Conservation (phyloP, 2,113 vertebrate species). For the Lophius piscatorius region DNA sequence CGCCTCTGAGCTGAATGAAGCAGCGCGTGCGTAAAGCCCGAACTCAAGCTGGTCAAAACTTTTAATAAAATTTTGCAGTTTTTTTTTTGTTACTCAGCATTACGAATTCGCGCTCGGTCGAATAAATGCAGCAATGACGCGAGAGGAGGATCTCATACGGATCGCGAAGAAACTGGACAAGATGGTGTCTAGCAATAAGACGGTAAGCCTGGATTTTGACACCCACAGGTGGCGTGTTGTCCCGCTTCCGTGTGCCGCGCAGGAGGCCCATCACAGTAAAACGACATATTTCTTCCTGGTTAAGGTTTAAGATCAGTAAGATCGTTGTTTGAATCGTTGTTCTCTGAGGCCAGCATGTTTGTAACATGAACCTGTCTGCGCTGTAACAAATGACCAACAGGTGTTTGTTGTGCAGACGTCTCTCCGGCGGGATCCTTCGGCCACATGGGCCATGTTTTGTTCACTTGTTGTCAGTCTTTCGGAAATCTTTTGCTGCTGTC, state of each 20-base stretch:
- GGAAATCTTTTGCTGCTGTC: neutral
- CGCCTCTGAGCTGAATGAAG: slow-evolving; percentile 73
- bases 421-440: neutral
- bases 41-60: slow-evolving; percentile 58
- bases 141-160: slow-evolving; percentile 88
- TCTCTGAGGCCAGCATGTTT: neutral
- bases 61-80: neutral
- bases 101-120: neutral
- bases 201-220: slow-evolving; percentile 84
- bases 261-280: slow-evolving; percentile 17
- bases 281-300: neutral
- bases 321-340: neutral
- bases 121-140: slow-evolving; percentile 84
- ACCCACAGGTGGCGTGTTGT: slow-evolving; percentile 62
- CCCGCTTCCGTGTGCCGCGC: slow-evolving; percentile 41
- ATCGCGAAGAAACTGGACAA: slow-evolving; percentile 94
- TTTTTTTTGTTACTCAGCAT: neutral
- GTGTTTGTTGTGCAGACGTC: slow-evolving; percentile 63
- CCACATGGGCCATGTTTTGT: neutral
- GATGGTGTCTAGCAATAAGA: slow-evolving; percentile 94
- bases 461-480: neutral
- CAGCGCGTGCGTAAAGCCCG: slow-evolving; percentile 67
- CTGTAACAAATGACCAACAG: slow-evolving; percentile 71
- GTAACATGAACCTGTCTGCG: slow-evolving; percentile 7
- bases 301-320: neutral